Evolutionary conservation across 2,888 invertebrate species (phyloP).

Genomic region (Cerceris rybyensis): DNA sequence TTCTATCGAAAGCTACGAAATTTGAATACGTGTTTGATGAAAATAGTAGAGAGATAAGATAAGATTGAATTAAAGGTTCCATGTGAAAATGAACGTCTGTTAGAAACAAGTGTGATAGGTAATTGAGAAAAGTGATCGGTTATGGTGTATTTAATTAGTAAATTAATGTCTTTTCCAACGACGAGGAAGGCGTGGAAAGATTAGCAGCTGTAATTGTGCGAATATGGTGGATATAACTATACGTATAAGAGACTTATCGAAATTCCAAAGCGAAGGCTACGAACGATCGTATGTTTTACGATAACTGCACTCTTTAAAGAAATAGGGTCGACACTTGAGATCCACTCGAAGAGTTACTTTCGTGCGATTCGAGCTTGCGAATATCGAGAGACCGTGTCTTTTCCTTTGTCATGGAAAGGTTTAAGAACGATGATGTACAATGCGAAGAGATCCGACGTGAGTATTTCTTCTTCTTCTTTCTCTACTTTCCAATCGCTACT

Average conservation of each 20-base stretch:
- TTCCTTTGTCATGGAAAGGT: constrained; percentile 51
- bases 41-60: no score
- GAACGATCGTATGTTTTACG: constrained; percentile 2
- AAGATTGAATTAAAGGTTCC: no score
- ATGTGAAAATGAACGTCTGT: no score
- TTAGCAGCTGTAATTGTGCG: background rate
- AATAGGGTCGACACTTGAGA: background rate
- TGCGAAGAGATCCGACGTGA: constrained; percentile 72
- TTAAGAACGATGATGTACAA: constrained; percentile 60
- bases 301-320: constrained; percentile 10
- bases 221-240: constrained; percentile 1
- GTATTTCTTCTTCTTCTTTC: constrained; percentile 36
- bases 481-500: no score
- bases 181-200: background rate
- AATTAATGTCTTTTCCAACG: background rate
- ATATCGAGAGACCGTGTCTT: constrained; percentile 3
- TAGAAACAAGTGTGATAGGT: no score
- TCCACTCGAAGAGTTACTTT: background rate
- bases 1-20: no score
- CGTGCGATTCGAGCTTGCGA: background rate
- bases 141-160: no score
- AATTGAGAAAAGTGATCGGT: no score
- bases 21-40: no score
- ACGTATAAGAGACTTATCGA: background rate
- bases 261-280: constrained; percentile 1